Percentiles rank a stretch among this genome's conserved stretches.
Conservation (phyloP, 2,797 vertebrate species). For the Rhincodon typus region DNA sequence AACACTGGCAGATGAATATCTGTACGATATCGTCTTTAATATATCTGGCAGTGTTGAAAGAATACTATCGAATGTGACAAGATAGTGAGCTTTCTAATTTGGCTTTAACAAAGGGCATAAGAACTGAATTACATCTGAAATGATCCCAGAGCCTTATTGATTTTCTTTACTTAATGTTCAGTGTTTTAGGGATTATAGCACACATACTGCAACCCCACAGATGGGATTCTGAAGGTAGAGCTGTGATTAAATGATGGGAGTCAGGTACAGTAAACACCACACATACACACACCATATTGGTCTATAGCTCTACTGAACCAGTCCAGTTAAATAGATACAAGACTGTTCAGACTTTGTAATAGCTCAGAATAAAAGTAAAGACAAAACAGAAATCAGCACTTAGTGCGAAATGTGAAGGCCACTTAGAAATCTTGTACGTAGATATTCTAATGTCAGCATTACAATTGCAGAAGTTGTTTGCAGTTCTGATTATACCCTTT, state of each 20-base stretch:
- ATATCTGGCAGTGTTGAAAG: neutral
- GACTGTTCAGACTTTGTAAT: neutral
- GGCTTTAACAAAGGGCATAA: neutral
- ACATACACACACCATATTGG: neutral
- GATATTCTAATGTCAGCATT: neutral
- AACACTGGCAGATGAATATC: neutral
- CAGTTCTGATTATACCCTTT: neutral
- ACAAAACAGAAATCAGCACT: neutral
- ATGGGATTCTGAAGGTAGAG: neutral
- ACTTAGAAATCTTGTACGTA: neutral
- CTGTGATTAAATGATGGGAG: no score
- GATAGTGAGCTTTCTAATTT: neutral
- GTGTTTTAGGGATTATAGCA: neutral
- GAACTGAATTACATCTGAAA: neutral
- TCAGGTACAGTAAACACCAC: neutral
- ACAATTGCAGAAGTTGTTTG: neutral
- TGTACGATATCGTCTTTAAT: neutral
- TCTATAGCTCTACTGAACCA: neutral
- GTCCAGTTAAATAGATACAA: neutral
- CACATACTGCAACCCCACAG: neutral
- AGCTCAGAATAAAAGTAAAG: neutral
- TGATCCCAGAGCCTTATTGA: neutral
- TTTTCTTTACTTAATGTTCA: neutral
- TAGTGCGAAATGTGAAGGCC: neutral
- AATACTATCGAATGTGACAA: neutral